These are phyloP conservation scores for Celastrina argiolus DNA, from an alignment of 2,888 invertebrate genomes.

Conservation along the genomic window DNA sequence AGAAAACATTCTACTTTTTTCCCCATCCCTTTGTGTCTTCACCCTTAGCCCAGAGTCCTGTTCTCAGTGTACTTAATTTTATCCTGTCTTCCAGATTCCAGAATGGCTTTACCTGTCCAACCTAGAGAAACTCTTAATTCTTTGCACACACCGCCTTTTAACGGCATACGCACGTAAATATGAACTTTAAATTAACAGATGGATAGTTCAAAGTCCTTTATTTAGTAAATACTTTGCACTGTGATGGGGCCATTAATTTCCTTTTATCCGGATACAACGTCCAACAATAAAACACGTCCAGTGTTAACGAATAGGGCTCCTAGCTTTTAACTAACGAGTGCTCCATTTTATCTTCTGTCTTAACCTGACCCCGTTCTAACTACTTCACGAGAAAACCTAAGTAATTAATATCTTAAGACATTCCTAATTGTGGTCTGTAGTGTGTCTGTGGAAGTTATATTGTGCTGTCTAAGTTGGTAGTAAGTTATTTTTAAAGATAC, in stretches of 20 bases:
- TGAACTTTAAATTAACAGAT: too few relatives aligned
- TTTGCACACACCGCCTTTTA: too few relatives aligned
- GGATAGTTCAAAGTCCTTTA: too few relatives aligned
- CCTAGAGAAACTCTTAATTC: too few relatives aligned
- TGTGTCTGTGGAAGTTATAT: not conserved
- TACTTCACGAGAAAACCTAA: slow-evolving; percentile 3
- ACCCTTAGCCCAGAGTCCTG: too few relatives aligned
- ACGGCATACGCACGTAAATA: too few relatives aligned
- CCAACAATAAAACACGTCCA: slow-evolving; percentile 5
- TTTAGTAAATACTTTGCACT: too few relatives aligned
- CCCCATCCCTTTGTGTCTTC: too few relatives aligned
- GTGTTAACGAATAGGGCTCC: slow-evolving; percentile 5
- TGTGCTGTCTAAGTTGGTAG: not conserved
- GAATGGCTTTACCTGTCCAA: too few relatives aligned
- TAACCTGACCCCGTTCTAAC: slow-evolving; percentile 1
- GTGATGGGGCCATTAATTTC: not conserved
- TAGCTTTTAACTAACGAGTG: slow-evolving; percentile 4
- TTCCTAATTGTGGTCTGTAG: not conserved
- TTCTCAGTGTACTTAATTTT: too few relatives aligned
- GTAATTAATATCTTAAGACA: slow-evolving; percentile 11
- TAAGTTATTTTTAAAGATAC: not conserved
- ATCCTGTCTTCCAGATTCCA: too few relatives aligned
- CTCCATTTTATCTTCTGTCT: slow-evolving; percentile 4
- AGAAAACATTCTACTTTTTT: too few relatives aligned
- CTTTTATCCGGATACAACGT: not conserved